These are phyloP conservation scores for Matsumurasca onukii DNA, from an alignment of 1,140 invertebrate genomes.

Conservation along the genomic window DNA sequence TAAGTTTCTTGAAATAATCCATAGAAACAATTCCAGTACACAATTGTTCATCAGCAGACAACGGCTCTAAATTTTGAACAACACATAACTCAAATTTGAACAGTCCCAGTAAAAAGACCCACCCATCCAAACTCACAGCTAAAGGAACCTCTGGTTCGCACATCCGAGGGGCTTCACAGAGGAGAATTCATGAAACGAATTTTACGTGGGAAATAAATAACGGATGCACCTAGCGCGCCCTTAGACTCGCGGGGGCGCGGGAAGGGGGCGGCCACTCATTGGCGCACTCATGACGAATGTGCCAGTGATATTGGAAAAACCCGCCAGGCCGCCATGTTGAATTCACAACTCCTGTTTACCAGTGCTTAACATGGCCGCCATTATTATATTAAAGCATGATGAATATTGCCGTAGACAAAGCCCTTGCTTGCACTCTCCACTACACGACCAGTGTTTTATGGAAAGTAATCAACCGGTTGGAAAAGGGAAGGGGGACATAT, in stretches of 20 bases:
- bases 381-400: conserved; percentile 28
- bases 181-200: no score
- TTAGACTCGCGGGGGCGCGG: not conserved
- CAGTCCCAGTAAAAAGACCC: no score
- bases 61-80: no score
- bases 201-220: conserved; percentile 32
- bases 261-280: conserved; percentile 4
- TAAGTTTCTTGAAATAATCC: no score
- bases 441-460: conserved; percentile 16
- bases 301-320: conserved; percentile 31
- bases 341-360: conserved; percentile 25
- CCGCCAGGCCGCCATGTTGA: conserved; percentile 22
- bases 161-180: no score
- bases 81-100: no score
- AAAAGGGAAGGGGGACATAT: no score
- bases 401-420: conserved; percentile 23
- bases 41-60: no score
- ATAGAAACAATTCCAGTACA: no score
- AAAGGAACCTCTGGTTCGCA: no score
- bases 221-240: conserved; percentile 27
- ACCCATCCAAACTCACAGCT: no score
- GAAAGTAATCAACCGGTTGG: conserved; percentile 21
- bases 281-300: conserved; percentile 29
- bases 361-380: conserved; percentile 24
- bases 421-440: not conserved